These are phyloP conservation scores for Botrylloides violaceus DNA, from an alignment of 23 tunicate species.

Conservation along the genomic window DNA sequence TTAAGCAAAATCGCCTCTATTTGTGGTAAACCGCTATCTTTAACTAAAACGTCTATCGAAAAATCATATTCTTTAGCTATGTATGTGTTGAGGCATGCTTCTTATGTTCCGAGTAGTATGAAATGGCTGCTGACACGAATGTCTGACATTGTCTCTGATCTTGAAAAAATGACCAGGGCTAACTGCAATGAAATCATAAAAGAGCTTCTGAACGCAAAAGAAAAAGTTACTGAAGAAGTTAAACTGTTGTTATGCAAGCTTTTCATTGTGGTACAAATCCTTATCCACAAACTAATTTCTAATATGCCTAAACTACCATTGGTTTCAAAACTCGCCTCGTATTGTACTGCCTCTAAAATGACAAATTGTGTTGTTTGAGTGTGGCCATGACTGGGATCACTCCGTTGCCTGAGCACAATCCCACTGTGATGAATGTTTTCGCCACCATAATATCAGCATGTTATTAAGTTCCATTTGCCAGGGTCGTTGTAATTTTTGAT, in stretches of 20 bases:
- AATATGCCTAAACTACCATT: neutral
- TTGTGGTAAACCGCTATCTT: constrained; percentile 22
- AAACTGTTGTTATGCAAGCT: neutral
- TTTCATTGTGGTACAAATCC: neutral
- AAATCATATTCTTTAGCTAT: constrained; percentile 43
- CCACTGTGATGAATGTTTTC: too few relatives aligned
- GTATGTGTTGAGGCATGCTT: constrained; percentile 27
- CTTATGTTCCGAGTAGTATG: constrained; percentile 32
- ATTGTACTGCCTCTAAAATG: neutral
- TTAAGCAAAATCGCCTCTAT: constrained; percentile 14
- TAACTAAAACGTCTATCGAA: constrained; percentile 43
- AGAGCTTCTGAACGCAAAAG: neutral
- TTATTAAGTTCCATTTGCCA: too few relatives aligned
- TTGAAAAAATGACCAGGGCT: neutral
- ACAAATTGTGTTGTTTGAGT: too few relatives aligned
- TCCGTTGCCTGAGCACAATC: too few relatives aligned
- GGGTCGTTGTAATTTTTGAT: too few relatives aligned
- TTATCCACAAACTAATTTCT: neutral
- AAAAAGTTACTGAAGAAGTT: neutral
- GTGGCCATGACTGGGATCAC: too few relatives aligned
- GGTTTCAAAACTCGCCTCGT: neutral
- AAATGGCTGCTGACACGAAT: constrained; percentile 31
- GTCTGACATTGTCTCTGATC: constrained; percentile 16
- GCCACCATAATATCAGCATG: too few relatives aligned
- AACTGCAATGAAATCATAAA: neutral